Percentiles rank a stretch among this genome's conserved stretches.
Evolutionary conservation across 1,140 invertebrate species (phyloP).

Genomic region (Drosophila nannoptera): DNA sequence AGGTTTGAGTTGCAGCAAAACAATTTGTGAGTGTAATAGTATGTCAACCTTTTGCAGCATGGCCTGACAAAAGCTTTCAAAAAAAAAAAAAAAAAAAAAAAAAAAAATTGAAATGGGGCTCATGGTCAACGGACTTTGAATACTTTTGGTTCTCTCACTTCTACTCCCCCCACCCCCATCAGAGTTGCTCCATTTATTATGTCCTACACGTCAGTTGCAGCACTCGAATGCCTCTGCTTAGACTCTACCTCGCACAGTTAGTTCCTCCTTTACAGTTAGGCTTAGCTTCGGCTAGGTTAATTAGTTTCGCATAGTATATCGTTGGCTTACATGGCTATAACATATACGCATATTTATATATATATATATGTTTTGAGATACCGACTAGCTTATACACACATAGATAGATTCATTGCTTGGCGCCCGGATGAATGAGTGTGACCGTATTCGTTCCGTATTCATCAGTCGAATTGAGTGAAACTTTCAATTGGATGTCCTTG

Average conservation of each 20-base stretch:
- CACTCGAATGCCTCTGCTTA: slow-evolving; percentile 28
- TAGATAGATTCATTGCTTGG: slow-evolving; percentile 6
- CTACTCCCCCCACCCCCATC: too few species aligned
- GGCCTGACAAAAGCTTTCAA: slow-evolving; percentile 56
- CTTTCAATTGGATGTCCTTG: slow-evolving; percentile 37
- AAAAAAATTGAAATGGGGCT: slow-evolving; percentile 42
- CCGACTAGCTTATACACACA: slow-evolving; percentile 10
- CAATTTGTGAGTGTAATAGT: slow-evolving; percentile 13
- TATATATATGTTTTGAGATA: slow-evolving; percentile 6
- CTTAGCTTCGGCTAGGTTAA: slow-evolving; percentile 21
- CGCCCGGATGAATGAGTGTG: slow-evolving; percentile 3
- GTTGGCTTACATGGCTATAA: slow-evolving; percentile 1
- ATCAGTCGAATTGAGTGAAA: slow-evolving; percentile 6
- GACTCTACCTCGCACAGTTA: slow-evolving; percentile 18
- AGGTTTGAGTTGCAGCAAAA: slow-evolving; percentile 27
- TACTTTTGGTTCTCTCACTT: slow-evolving; percentile 57
- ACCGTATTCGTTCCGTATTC: not conserved
- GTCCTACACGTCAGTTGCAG: slow-evolving; percentile 9
- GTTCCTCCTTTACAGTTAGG: not conserved
- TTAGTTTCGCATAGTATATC: slow-evolving; percentile 53
- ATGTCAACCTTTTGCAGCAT: slow-evolving; percentile 29
- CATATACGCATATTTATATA: slow-evolving; percentile 31
- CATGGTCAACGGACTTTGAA: slow-evolving; percentile 60
- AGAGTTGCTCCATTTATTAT: not conserved
- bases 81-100: slow-evolving; percentile 18